Evolutionary conservation across 2,797 vertebrate species (phyloP).

Genomic region (Morelia viridis): DNA sequence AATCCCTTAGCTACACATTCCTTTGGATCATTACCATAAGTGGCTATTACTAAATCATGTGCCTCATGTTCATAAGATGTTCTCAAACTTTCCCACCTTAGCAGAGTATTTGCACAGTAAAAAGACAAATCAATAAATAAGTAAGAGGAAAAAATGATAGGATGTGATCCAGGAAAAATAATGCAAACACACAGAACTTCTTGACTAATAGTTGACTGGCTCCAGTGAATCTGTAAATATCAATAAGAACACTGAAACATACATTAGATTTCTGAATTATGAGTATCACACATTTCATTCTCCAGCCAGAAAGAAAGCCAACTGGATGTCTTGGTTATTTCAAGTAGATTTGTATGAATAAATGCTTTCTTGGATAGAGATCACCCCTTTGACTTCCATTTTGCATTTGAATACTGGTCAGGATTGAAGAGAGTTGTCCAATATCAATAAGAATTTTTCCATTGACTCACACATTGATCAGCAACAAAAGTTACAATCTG

Average conservation of each 20-base stretch:
- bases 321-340: conserved; percentile 13
- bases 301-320: conserved; percentile 25
- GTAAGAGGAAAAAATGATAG: background rate
- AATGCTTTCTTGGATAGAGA: background rate
- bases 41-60: background rate
- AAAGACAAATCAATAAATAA: background rate
- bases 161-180: background rate
- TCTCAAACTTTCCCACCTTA: background rate
- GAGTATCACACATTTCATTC: background rate
- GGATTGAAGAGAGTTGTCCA: rapidly evolving
- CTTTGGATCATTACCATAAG: background rate
- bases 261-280: conserved; percentile 9
- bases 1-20: background rate
- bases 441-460: conserved; percentile 1
- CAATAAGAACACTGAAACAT: background rate
- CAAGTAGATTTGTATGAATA: background rate
- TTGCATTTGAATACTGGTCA: conserved; percentile 1
- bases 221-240: background rate
- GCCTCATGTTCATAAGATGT: background rate
- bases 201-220: background rate
- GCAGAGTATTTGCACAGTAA: background rate
- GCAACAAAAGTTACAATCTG: background rate
- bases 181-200: background rate
- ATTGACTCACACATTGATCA: background rate
- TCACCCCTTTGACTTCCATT: conserved; percentile 21